Evolutionary conservation across 2,113 vertebrate species (phyloP), one percentile per base, ranked within the genome.

Genomic region (Myodes glareolus): DNA sequence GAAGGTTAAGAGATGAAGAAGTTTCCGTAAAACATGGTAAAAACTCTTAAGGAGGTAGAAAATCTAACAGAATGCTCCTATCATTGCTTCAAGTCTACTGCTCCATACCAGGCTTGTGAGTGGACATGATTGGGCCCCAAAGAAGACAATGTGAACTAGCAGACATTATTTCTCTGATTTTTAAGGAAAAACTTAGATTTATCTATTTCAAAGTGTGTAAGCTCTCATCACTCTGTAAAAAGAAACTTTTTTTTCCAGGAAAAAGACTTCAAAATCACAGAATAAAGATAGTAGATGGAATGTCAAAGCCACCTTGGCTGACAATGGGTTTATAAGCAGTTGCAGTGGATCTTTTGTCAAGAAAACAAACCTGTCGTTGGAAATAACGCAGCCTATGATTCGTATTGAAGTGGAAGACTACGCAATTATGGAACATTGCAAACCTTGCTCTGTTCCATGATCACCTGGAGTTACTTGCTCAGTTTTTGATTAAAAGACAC

Each of bases 201-300:
- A 55, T 2, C 55, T n/a, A 4, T 78, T n/a, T 73, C 31, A 82
- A 29, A n/a, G 5, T 78, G 0, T 36, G 1, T 29, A 42, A 31
- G 5, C 1, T 36, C 2, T 12, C 86, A 12, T 14, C 52, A 36
- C 7, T 58, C 7, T 80, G 50, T 80, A 19, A 45, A 68, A 23
- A 25, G 7, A 55, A 90, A 21, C 1, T 73, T 63, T 8, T 31
- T 36, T 67, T 42, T 19, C n/a, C 45, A 63, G 84, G 17, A 73
- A 73, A 94, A 67, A 29, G 9, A 82, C 68, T 84, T 84, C 7
- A 72, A 96, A 91, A 68, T 29, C 39, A 81, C 23, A 87, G 23
- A 77, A 88, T 36, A 72, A 91, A 90, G n/a, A 39, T 1, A 86
- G 70, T 7, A 11, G 0, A 42, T 29, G 7, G 5, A 31, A 68